phyloP scores from a whole-genome alignment of 2,113 vertebrate species.

The Microcebus murinus region DNA sequence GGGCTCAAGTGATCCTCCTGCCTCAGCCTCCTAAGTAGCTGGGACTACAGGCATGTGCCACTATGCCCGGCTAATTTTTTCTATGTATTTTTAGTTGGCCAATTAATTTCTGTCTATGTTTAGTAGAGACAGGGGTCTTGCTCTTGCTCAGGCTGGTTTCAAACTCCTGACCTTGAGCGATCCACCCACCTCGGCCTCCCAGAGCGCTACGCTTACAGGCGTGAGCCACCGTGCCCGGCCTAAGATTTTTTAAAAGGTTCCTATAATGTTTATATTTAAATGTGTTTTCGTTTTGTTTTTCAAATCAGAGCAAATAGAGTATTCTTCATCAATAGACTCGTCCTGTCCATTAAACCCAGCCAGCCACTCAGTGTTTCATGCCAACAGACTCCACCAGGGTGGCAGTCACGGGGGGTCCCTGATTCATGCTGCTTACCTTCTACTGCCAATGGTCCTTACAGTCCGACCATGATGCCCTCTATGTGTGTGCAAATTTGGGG shows the following conservation, averaged over 20 bases:
- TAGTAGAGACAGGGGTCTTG: no score
- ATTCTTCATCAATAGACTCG: conserved; percentile 20
- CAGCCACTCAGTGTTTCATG: neutral
- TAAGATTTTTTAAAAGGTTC: neutral
- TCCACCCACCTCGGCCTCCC: no score
- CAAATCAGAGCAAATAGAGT: conserved; percentile 27
- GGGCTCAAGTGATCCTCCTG: no score
- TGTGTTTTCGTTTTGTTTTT: conserved; percentile 34
- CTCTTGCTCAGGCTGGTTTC: no score
- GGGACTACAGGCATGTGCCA: no score
- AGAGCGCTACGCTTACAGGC: no score
- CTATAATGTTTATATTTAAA: neutral
- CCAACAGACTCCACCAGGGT: conserved; percentile 28
- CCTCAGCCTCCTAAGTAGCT: no score
- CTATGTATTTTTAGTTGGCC: no score
- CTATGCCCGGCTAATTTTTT: no score
- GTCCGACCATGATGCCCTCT: conserved; percentile 48
- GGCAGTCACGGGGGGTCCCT: conserved; percentile 62
- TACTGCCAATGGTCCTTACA: conserved; percentile 69
- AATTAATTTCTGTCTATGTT: no score
- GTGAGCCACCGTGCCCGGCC: no score
- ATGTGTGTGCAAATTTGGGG: conserved; percentile 44
- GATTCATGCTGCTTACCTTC: conserved; percentile 18
- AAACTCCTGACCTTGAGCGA: no score
- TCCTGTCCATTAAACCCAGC: neutral